Evolutionary conservation across 2,888 invertebrate genomes (phyloP), one percentile per base, ranked within the genome.

Genomic region (Polyommatus iphigenia): DNA sequence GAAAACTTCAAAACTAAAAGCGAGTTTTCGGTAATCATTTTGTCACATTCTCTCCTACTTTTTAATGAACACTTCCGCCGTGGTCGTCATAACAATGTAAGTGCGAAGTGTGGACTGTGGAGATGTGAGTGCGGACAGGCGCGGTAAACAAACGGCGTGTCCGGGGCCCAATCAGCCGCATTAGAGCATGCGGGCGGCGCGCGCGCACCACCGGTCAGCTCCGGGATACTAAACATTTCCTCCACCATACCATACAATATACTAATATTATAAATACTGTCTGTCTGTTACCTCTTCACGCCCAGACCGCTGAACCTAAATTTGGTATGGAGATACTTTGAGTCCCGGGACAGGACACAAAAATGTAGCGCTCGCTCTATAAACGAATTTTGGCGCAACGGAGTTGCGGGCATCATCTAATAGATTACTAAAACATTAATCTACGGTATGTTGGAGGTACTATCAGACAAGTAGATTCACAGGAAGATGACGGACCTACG

Each of bases 111-210:
- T 62, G 5, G 46, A 67, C 67, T 77, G 46, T 62, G 5, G 46
- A 13, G 10, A 77, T 62, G 76, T 76, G 59, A 54, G 79, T 76
- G 83, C 78, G 85, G 87, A 86, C 88, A 85, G 85, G 86, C 85
- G 87, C 85, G 77, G 78, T 81, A 89, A 90, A 85, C 87, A 89
- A 89, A 88, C 85, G 87, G 90, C 90, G 90, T 90, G 85, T 80
- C 81, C 82, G 81, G 87, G 87, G 87, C 87, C 87, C 88, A 83
- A 87, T 92, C 91, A 92, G 88, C 88, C 88, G 84, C 84, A 89
- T 88, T 88, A 89, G 82, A 81, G 80, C 86, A 90, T 90, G 91
- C 90, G 91, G 91, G 92, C 85, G 82, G 78, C 83, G 67, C 67
- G 67, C 29, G 18, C 54, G 18, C 24, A 15, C 24, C 59, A 29